Base-by-base conservation (phyloP, 2,888 invertebrate species). In the Protonemura montana region DNA sequence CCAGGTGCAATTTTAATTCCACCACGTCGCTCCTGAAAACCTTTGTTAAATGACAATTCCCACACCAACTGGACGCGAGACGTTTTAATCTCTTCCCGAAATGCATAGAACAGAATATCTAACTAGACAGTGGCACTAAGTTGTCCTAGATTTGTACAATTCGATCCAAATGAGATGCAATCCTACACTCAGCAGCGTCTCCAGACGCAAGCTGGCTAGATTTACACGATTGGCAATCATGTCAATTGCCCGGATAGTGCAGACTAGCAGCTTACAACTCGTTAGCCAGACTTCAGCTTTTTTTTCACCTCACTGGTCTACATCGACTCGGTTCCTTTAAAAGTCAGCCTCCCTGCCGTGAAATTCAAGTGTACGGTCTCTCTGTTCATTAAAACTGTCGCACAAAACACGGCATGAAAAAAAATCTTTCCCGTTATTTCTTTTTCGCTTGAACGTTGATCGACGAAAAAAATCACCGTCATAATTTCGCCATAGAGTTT, bases 221-320 rank as follows among this genome's bases (percentile, higher is more conserved):
- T 16, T 21, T 21, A 10, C 1, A 16, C 59, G 59, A 59, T 59
- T 59, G 59, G 59, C 59, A 2, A 59, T 10, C 59, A 21, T 13
- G 6, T 21, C 59, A 59, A 59, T 59, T 59, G 59, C 2, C 7
- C 59, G 59, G 59, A 21, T 59, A 10, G 59, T 59, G 59, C 59
- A 59, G 59, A 59, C 59, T n/a, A 35, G 35, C 35, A 59, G 59
- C 59, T 59, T 59, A 59, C 59, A 59, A 59, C 59, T 59, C 59
- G 59, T 59, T 59, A 59, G 59, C 59, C 21, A 59, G 21, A 21
- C 59, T 59, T 59, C 21, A 59, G 59, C 59, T 59, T 59, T 59
- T 35, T n/a, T n/a, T 59, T 59, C 59, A 13, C 59, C 6, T 21
- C 59, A 21, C 21, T 21, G 59, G 21, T 10, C 59, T 59, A 2